Evolutionary conservation across 2,113 vertebrate species (phyloP).

Genomic region (Neolamprologus falcicula): DNA sequence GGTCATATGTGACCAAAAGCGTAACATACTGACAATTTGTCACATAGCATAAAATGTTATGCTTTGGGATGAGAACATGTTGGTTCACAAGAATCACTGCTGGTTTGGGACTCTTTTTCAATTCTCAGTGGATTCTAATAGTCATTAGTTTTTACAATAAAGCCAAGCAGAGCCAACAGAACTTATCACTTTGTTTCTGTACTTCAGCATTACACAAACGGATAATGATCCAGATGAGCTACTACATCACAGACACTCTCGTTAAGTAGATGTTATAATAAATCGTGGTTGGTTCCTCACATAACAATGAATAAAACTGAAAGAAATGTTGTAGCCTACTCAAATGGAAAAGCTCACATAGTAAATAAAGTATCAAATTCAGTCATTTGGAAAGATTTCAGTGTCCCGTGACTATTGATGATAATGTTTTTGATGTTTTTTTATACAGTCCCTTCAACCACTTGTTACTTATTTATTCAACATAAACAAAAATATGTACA

Average conservation of each 20-base stretch:
- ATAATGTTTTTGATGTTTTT: neutral
- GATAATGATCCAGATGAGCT: neutral
- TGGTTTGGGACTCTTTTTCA: neutral
- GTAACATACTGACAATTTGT: neutral
- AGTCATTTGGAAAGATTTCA: neutral
- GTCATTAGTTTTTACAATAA: neutral
- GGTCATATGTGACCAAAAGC: neutral
- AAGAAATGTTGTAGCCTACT: neutral
- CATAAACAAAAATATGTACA: neutral
- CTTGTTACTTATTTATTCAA: neutral
- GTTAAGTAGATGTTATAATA: neutral
- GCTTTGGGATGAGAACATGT: neutral
- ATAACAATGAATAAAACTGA: neutral
- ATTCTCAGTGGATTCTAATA: neutral
- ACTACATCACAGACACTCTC: neutral
- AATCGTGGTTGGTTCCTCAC: neutral
- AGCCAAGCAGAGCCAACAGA: neutral
- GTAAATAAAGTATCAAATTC: neutral
- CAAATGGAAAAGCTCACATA: neutral
- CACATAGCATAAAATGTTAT: neutral
- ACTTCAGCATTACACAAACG: neutral
- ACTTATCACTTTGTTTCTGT: neutral
- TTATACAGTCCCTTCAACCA: neutral
- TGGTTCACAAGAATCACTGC: neutral
- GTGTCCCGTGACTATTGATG: neutral